Conservation (phyloP, 2,888 invertebrate genomes). For the Cryptocephalus moraei region DNA sequence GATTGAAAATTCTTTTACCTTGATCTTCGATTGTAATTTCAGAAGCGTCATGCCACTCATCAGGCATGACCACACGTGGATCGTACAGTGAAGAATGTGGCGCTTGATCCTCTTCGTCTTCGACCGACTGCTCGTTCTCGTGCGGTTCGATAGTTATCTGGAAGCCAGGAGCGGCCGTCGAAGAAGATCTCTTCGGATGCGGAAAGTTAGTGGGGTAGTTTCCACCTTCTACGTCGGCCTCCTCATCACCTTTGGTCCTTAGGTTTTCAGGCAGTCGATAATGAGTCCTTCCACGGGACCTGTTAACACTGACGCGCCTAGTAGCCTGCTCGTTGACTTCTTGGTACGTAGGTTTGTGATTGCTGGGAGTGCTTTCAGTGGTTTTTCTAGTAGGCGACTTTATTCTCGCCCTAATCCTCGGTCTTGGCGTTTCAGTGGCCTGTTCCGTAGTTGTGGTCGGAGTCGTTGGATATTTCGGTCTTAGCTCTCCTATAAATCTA, state of each 20-base stretch:
- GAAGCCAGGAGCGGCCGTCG: slow-evolving; percentile 26
- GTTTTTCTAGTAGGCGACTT: slow-evolving; percentile 4
- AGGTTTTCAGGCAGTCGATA: slow-evolving; percentile 38
- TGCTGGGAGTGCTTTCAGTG: background rate
- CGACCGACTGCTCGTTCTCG: slow-evolving; percentile 13
- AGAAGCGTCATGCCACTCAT: slow-evolving; percentile 32
- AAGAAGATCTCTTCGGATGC: slow-evolving; percentile 18
- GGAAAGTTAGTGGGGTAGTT: slow-evolving; percentile 34
- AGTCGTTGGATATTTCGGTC: slow-evolving; percentile 28
- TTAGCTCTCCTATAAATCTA: slow-evolving; percentile 31
- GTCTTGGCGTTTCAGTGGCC: slow-evolving; percentile 15
- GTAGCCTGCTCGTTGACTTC: slow-evolving; percentile 14
- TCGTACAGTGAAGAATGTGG: slow-evolving; percentile 45
- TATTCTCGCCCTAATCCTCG: slow-evolving; percentile 17
- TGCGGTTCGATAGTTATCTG: slow-evolving; percentile 34
- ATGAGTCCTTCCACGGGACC: slow-evolving; percentile 40
- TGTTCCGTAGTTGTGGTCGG: slow-evolving; percentile 7
- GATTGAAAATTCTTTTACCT: background rate
- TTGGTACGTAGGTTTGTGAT: background rate
- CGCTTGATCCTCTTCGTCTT: slow-evolving; percentile 43
- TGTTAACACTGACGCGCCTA: slow-evolving; percentile 14
- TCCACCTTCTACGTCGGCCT: slow-evolving; percentile 41
- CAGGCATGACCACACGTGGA: slow-evolving; percentile 36
- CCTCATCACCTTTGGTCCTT: slow-evolving; percentile 22
- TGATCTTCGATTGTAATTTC: slow-evolving; percentile 1